Evolutionary conservation across 2,113 vertebrate species (phyloP).

Genomic region (rabbit (Oryctolagus cuniculus)): DNA sequence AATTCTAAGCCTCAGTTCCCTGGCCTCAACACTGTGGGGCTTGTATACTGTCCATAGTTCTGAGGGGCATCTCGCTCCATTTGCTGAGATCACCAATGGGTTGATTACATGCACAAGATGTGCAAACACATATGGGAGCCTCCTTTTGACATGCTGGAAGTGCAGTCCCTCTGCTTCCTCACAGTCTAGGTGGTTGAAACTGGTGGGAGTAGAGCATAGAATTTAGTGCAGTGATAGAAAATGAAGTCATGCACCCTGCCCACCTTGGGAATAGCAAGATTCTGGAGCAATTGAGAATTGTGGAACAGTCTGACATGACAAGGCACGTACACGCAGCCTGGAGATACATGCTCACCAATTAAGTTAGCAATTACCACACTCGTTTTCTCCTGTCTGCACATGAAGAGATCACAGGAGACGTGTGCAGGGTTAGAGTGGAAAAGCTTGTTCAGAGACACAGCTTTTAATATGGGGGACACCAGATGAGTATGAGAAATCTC

Average conservation of each 20-base stretch:
- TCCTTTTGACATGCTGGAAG: neutral
- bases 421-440: neutral
- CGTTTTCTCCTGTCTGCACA: slow-evolving; percentile 28
- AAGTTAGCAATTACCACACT: neutral
- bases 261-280: slow-evolving; percentile 1
- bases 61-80: neutral
- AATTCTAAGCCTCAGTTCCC: neutral
- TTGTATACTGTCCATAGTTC: neutral
- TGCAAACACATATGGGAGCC: neutral
- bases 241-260: neutral
- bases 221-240: neutral
- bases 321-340: neutral
- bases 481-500: slow-evolving; percentile 31
- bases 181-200: neutral
- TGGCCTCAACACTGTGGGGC: neutral
- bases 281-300: neutral
- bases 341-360: neutral
- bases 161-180: neutral
- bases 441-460: slow-evolving; percentile 15
- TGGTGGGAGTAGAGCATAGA: neutral
- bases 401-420: slow-evolving; percentile 69
- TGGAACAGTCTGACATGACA: neutral
- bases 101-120: no score
- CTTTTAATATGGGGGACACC: slow-evolving; percentile 37
- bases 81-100: neutral